Base-by-base conservation (phyloP, 2,113 vertebrate genomes). In the Nannospalax galili region DNA sequence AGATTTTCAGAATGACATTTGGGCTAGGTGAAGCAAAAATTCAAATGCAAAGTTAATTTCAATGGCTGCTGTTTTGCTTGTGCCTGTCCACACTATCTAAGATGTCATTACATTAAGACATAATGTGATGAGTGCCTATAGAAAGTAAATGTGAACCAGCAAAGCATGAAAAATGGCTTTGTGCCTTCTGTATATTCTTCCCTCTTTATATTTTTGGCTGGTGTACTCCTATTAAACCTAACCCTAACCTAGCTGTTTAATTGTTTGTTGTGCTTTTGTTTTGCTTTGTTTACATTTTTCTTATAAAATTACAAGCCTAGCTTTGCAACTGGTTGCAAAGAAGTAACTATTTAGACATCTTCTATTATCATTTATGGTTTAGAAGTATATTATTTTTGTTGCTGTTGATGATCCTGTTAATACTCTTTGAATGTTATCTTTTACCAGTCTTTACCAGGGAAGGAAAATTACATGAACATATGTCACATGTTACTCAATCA, bases 81-180 rank as follows among this genome's bases (percentile, higher is more conserved):
- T 12, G 12, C 26, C 69, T 52, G 45, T 32, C 73, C n/a, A 6
- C 67, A 52, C 81, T 67, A 84, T 84, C 65, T 79, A 79, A 92
- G 75, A 72, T 75, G 62, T 70, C 60, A 67, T 93, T 80, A 67
- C 74, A 45, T 73, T 72, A 92, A 86, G 84, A 81, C 40, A 69
- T 81, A 77, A 84, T 40, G 45, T 80, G 84, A 78, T 84, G 88
- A 40, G 56, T 45, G 22, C 45, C 80, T 64, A 19, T 11, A 52
- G 91, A 84, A 52, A 72, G 87, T 89, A 94, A 91, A 70, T 75
- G 40, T 35, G 75, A 95, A 60, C 82, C 69, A 84, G 20, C 28
- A 72, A 65, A 91, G 60, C 52, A 37, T 28, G 19, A 42, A 60
- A 92, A 96, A 88, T 37, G 40, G 60, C 73, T 77, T 75, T 65